Conservation (phyloP, 2,113 vertebrate genomes). For the Mormyrus lacerda region DNA sequence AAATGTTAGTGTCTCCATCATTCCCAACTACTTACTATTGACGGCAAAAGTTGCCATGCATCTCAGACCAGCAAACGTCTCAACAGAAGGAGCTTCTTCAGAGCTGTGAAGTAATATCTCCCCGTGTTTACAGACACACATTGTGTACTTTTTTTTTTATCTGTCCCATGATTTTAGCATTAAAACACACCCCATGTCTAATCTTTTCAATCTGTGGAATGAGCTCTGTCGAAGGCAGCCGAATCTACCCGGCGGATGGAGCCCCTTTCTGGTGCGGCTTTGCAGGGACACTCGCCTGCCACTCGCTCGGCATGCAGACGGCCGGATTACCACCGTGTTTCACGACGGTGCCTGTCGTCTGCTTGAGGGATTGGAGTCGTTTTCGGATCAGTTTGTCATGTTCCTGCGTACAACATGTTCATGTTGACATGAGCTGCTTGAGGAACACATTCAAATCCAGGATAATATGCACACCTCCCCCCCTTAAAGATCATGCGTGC, state of each 20-base stretch:
- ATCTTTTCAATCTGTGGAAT: conserved; percentile 10
- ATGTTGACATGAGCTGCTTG: neutral
- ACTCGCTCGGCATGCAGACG: neutral
- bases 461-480: neutral
- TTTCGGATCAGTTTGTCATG: neutral
- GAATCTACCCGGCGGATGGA: neutral
- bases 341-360: neutral
- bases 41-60: no score
- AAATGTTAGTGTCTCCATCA: neutral
- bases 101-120: neutral
- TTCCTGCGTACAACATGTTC: neutral
- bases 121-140: neutral
- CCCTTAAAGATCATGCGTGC: neutral
- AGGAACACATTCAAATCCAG: neutral
- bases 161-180: neutral
- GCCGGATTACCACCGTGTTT: neutral
- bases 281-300: neutral
- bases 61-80: neutral
- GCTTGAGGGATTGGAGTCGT: neutral
- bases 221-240: neutral
- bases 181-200: neutral
- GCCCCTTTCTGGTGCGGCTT: neutral
- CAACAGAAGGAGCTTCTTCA: neutral
- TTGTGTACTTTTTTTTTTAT: neutral
- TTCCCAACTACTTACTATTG: neutral